phyloP scores from a whole-genome alignment of 2,797 vertebrate species.

The Pelobates cultripes region DNA sequence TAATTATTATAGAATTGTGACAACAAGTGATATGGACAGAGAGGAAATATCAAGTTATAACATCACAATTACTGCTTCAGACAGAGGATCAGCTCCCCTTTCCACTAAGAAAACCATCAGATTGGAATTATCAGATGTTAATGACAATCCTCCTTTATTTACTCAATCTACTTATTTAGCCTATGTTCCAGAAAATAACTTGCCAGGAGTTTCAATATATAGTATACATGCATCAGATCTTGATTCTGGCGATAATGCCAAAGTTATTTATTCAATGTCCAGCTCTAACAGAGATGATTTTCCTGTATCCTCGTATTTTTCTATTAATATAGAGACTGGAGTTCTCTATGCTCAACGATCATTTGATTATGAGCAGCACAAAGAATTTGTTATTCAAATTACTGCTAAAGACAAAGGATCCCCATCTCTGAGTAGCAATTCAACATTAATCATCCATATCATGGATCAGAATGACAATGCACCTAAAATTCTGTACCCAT shows the following conservation, averaged over 20 bases:
- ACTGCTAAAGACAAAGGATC: too few species aligned
- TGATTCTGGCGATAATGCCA: conserved; percentile 36
- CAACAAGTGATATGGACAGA: conserved; percentile 56
- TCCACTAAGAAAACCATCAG: conserved; percentile 53
- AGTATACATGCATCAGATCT: conserved; percentile 54
- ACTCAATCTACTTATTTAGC: conserved; percentile 49
- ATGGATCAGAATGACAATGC: conserved; percentile 81
- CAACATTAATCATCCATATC: conserved; percentile 74
- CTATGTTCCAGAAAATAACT: conserved; percentile 64
- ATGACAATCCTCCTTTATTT: conserved; percentile 64
- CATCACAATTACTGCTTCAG: conserved; percentile 62
- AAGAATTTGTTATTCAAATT: too few species aligned
- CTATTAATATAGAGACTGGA: conserved; percentile 44
- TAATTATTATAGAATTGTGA: conserved; percentile 62
- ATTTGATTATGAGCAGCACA: too few species aligned
- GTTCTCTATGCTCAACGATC: background rate
- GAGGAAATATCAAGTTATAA: conserved; percentile 69
- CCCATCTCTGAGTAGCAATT: conserved; percentile 13
- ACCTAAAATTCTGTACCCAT: conserved; percentile 75
- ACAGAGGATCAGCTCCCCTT: conserved; percentile 61
- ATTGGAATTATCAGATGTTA: conserved; percentile 59
- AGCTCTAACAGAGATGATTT: background rate
- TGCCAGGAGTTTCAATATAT: conserved; percentile 53
- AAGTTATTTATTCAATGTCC: background rate
- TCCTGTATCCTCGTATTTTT: conserved; percentile 44